Evolutionary conservation across 1,140 invertebrate species (phyloP), one percentile per base, ranked within the genome.

Genomic region (Oreohelix idahoensis): DNA sequence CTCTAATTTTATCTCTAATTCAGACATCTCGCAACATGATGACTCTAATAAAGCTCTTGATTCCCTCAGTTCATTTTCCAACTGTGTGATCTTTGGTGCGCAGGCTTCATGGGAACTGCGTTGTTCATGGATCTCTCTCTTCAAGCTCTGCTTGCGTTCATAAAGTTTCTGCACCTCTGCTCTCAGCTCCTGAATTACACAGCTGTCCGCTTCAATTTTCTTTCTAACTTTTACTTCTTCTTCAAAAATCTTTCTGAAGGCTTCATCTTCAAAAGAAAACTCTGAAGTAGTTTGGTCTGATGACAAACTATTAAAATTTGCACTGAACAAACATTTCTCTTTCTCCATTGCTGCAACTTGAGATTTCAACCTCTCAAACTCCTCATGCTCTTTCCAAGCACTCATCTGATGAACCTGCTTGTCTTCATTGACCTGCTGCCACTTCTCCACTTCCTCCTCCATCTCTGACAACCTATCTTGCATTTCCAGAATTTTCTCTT

Each of bases 121-220:
- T 23, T 11, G 35, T n/a, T 71, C 36, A 36, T 20, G 63, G 29
- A 80, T 10, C 20, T 71, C 13, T 35, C 73, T 0, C 29, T 77
- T 83, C 49, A 77, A 38, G 26, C 1, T 1, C 38, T 84, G 58
- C 66, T 71, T 84, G n/a, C 69, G 45, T 17, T 53, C 45, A 49
- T 71, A 79, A 8, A 79, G 53, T 49, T 75, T 75, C 38, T 75
- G 53, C 13, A 94, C 74, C 84, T 91, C 91, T 29, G 89, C 86
- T 83, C 93, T 93, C 29, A 94, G 78, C 8, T 70, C 42, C 17
- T 38, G 23, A 70, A 81, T 85, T 53, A 80, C 35, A 35, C 69
- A 81, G 38, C 83, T 79, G 81, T 85, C 84, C 26, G n/a, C 38
- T 63, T 85, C 79, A 42, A 84, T 38, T 51, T 82, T 36, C 23